Evolutionary conservation across 1,140 invertebrate genomes (phyloP).

Genomic region (Bombus haemorrhoidalis): DNA sequence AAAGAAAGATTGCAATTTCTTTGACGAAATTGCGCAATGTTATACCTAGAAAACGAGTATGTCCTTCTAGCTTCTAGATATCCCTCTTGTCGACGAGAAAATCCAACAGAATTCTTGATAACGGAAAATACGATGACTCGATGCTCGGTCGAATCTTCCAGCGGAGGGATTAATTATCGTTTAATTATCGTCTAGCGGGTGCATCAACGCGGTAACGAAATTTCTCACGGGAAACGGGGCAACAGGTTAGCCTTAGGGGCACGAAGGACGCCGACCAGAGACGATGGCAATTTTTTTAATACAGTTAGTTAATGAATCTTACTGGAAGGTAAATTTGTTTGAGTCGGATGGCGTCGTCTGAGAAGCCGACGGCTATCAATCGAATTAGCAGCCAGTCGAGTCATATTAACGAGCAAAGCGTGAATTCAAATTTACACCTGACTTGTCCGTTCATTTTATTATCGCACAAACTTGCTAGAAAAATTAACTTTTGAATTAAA

Average conservation of each 20-base stretch:
- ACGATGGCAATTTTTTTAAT: not conserved
- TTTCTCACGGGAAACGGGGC: conserved; percentile 12
- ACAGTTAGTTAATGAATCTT: conserved; percentile 4
- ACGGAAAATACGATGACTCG: not conserved
- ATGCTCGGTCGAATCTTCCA: not conserved
- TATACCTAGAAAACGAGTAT: not conserved
- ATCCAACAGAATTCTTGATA: not conserved
- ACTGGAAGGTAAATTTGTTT: not conserved
- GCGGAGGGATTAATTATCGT: conserved; percentile 37
- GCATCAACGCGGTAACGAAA: conserved; percentile 35
- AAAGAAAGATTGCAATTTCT: not conserved
- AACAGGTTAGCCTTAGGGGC: conserved; percentile 18
- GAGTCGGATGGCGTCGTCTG: too few relatives aligned
- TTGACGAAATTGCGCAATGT: not conserved
- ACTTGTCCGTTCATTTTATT: too few relatives aligned
- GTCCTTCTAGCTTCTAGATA: not conserved
- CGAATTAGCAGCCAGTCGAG: not conserved
- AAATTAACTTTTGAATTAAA: too few relatives aligned
- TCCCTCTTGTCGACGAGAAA: not conserved
- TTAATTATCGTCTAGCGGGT: conserved; percentile 34
- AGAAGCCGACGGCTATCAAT: not conserved
- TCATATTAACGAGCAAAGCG: not conserved
- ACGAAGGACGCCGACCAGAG: too few relatives aligned
- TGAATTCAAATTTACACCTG: not conserved
- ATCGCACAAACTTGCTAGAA: not conserved